Evolutionary conservation across 2,888 invertebrate species (phyloP).

Genomic region (Athrips mouffetella): DNA sequence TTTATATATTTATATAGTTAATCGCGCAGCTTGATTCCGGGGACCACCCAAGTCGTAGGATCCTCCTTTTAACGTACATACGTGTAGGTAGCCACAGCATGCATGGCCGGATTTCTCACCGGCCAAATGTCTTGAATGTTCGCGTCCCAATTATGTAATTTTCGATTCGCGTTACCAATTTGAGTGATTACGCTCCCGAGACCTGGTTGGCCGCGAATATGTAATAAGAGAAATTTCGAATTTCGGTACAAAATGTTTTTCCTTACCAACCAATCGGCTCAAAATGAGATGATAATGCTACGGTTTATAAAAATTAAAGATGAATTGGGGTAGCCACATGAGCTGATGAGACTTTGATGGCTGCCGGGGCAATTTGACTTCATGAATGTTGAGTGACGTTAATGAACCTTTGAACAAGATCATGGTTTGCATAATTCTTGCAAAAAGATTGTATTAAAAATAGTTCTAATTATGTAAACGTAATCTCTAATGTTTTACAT

Average conservation of each 20-base stretch:
- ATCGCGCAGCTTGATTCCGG: conserved; percentile 57
- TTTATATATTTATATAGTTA: conserved; percentile 60
- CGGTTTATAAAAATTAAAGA: conserved; percentile 17
- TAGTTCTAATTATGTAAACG: conserved; percentile 1
- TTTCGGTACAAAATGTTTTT: conserved; percentile 45
- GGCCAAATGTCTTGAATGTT: conserved; percentile 33
- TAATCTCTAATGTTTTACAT: conserved; percentile 2
- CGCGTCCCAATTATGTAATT: conserved; percentile 67
- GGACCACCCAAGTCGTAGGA: conserved; percentile 70
- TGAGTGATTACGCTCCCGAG: conserved; percentile 56
- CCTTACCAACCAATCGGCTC: conserved; percentile 35
- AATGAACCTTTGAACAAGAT: conserved; percentile 4
- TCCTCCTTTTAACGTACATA: conserved; percentile 41
- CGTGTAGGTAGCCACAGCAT: conserved; percentile 15
- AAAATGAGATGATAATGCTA: conserved; percentile 63
- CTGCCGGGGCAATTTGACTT: conserved; percentile 5
- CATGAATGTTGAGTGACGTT: conserved; percentile 10
- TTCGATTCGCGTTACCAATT: conserved; percentile 67
- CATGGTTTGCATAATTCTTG: neutral
- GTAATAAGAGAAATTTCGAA: conserved; percentile 58
- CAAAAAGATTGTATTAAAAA: neutral
- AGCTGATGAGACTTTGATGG: conserved; percentile 11
- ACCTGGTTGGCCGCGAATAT: conserved; percentile 50
- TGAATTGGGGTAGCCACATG: conserved; percentile 11
- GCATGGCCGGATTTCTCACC: conserved; percentile 16